Evolutionary conservation across 2,113 vertebrate species (phyloP), one percentile per base, ranked within the genome.

Genomic region (Nasalis larvatus): DNA sequence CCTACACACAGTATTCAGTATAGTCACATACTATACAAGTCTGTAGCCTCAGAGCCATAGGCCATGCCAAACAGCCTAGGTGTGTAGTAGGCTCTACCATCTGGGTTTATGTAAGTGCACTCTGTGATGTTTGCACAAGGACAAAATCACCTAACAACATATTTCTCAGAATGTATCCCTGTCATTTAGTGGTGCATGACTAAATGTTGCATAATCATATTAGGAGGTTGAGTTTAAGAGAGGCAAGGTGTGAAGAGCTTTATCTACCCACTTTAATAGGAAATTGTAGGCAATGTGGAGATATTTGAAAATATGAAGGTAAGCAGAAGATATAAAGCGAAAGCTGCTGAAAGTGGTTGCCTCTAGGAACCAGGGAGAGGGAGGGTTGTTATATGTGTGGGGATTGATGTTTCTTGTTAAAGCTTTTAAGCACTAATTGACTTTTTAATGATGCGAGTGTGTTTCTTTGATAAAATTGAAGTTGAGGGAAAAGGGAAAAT

Each of bases 361-460:
- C 35, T 52, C 14, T 27, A 20, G 42, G 42, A 85, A 74, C 32
- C 3, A 18, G 37, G 37, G 16, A 21, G 12, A 63, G 40, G 66
- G 37, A 10, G 10, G 10, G 13, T 16, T 32, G 37, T 45, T 35
- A 17, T 23, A 4, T 13, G 9, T 23, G 6, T 32, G 77, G 30
- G 30, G 3, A 58, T 30, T 58, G 30, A 30, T 91, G 42, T 58
- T 81, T 83, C 45, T 60, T 45, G 73, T 91, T 37, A 49, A 60
- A 84, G 89, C 88, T 96, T 76, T 74, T 76, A 92, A 89, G 66
- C n/a, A 40, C 32, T 47, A 87, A 88, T 77, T 90, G 76, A 93
- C 47, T 56, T 97, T 90, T 84, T 77, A 90, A 92, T 52, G 32
- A 92, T 47, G 54, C 54, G 14, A 93, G 27, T 71, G 18, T 58